Evolutionary conservation across 2,113 vertebrate genomes (phyloP).

Genomic region (Tachuris rubrigastra): DNA sequence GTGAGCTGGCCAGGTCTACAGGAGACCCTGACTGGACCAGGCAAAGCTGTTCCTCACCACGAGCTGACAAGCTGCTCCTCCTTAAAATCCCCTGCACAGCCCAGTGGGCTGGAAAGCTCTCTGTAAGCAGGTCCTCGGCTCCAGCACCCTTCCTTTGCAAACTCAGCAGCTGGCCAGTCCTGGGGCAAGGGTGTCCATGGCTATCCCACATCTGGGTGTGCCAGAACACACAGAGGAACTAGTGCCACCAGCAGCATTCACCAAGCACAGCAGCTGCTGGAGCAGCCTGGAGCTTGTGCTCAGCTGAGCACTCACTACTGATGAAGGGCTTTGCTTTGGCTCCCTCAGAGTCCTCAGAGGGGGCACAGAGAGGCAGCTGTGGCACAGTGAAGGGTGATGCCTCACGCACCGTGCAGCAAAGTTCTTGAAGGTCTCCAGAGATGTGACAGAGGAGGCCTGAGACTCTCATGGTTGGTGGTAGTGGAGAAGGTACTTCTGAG

Average conservation of each 20-base stretch:
- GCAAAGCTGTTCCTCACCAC: background rate
- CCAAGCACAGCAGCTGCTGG: background rate
- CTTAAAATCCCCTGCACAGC: background rate
- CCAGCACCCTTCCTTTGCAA: background rate
- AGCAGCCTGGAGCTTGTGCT: background rate
- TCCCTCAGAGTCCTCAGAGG: background rate
- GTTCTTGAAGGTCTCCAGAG: background rate
- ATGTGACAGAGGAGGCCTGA: background rate
- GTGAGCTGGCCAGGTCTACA: background rate
- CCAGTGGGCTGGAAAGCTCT: background rate
- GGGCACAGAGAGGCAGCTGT: background rate
- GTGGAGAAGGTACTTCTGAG: background rate
- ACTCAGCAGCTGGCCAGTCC: background rate
- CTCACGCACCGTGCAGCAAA: background rate
- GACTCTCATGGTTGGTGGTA: fast-evolving
- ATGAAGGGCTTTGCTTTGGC: background rate
- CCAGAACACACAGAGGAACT: background rate
- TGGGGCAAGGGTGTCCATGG: background rate
- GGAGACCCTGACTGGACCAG: background rate
- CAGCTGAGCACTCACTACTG: background rate
- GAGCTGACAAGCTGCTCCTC: background rate
- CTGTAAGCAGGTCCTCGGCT: background rate
- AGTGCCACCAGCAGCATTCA: background rate
- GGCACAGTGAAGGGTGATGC: background rate
- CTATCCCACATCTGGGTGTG: background rate